A percentile compares a stretch with the other conserved stretches of the same genome.
Conservation (phyloP, 2,113 vertebrate genomes). For the Anolis carolinensis region DNA sequence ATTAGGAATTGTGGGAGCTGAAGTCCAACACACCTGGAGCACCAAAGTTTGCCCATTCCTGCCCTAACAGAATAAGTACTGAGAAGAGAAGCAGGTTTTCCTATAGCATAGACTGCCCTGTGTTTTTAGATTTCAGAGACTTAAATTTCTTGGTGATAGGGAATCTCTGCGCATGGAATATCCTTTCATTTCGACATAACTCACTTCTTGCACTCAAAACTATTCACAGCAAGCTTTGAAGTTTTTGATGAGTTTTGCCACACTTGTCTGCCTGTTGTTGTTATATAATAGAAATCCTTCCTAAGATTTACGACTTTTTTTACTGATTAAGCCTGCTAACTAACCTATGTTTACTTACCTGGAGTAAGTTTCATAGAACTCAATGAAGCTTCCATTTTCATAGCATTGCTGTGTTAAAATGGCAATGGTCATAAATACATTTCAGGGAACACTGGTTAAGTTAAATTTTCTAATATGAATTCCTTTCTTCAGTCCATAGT, state of each 20-base stretch:
- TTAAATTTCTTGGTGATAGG: slow-evolving; percentile 60
- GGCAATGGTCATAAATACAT: slow-evolving; percentile 40
- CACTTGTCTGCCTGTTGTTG: slow-evolving; percentile 35
- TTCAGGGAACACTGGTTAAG: slow-evolving; percentile 47
- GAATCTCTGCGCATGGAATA: slow-evolving; percentile 54
- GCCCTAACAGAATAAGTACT: slow-evolving; percentile 67
- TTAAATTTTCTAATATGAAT: slow-evolving; percentile 65
- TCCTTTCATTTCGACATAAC: slow-evolving; percentile 57
- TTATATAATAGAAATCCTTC: slow-evolving; percentile 53
- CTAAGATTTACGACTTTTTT: slow-evolving; percentile 44
- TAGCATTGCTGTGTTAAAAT: neutral
- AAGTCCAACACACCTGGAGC: too few relatives aligned
- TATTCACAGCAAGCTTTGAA: slow-evolving; percentile 49
- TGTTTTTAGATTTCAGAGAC: slow-evolving; percentile 68
- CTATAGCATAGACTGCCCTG: slow-evolving; percentile 59
- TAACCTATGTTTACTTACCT: neutral
- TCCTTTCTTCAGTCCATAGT: slow-evolving; percentile 67
- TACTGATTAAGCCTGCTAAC: slow-evolving; percentile 38
- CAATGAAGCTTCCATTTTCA: neutral
- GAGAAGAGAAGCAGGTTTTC: slow-evolving; percentile 72
- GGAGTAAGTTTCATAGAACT: neutral
- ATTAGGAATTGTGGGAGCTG: too few relatives aligned
- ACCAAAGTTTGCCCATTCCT: too few relatives aligned
- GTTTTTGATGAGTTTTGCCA: slow-evolving; percentile 57
- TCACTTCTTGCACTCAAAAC: slow-evolving; percentile 44